Base-by-base conservation (phyloP, 2,113 vertebrate genomes). In the Eulacestoma nigropectus region DNA sequence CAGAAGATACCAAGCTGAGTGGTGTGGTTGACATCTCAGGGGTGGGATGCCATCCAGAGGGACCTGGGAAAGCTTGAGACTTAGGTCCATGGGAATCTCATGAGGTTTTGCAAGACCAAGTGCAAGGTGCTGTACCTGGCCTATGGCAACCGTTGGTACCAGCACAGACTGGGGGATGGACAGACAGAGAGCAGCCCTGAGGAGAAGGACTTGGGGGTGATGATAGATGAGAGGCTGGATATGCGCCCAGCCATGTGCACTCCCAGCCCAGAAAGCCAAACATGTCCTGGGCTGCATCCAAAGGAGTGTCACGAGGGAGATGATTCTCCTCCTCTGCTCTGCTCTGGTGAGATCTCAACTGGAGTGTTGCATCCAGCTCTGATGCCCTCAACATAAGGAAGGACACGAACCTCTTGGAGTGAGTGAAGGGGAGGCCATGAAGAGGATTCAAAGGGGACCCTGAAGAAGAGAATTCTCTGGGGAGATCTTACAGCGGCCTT, bases 81-180 rank as follows among this genome's bases (percentile, higher is more conserved):
- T 47, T 46, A 39, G 9, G 19, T 9, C 29, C 3, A 10, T 22
- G 22, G 9, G 25, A 55, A 39, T 9, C 4, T 52, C 22, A 68
- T 30, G 33, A 65, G 12, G 6, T 33, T 76, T 33, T 6, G n/a
- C 2, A 16, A 76, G 18, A 5, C 11, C 32, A 59, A 37, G 25
- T 18, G 15, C 39, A 80, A 64, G 27, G 5, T 64, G 13, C 27
- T 75, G 6, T 6, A 37, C 3, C 2, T n/a, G 9, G 10, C 0
- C 15, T 4, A 2, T 7, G 32, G 4, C 7, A 70, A 5, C 4
- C 2, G 0, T 7, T 5, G 1, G 4, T 11, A 53, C 8, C 11
- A 39, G 2, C 32, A 25, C 20, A 41, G 16, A 2, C 11, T 42
- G 20, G 1, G 50, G 17, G 10, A n/a, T 53, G 19, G 27, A 9